These are phyloP conservation scores for Pteropus alecto DNA, from an alignment of 2,113 vertebrate species.

Conservation along the genomic window DNA sequence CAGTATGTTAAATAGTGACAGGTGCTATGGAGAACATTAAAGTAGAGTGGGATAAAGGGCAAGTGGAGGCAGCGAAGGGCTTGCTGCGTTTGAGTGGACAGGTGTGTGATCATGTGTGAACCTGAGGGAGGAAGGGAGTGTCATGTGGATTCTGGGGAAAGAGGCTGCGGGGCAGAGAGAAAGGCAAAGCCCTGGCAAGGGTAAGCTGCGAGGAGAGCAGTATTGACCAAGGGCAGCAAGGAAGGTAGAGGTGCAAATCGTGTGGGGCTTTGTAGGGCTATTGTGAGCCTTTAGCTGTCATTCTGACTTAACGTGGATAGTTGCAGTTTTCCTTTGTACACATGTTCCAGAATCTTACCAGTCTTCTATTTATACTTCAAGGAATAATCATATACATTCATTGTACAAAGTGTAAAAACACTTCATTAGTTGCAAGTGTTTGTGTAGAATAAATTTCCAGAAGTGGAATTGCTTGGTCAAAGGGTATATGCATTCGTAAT, in stretches of 20 bases:
- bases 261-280: background rate
- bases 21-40: background rate
- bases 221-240: too few relatives aligned
- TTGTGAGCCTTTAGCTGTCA: background rate
- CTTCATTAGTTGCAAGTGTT: background rate
- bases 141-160: background rate
- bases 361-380: background rate
- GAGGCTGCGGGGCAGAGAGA: background rate
- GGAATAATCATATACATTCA: background rate
- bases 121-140: background rate
- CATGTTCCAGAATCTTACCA: background rate
- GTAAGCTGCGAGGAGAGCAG: background rate
- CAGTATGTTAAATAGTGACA: background rate
- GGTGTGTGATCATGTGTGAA: rapidly evolving
- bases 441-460: background rate
- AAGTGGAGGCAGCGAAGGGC: background rate
- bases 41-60: background rate
- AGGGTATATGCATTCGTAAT: background rate
- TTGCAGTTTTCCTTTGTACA: background rate
- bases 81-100: background rate
- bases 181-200: background rate
- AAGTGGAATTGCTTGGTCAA: background rate
- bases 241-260: rapidly evolving
- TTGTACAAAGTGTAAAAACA: background rate
- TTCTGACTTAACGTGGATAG: background rate